Evolutionary conservation across 2,113 vertebrate species (phyloP).

Genomic region (Alectura lathami): DNA sequence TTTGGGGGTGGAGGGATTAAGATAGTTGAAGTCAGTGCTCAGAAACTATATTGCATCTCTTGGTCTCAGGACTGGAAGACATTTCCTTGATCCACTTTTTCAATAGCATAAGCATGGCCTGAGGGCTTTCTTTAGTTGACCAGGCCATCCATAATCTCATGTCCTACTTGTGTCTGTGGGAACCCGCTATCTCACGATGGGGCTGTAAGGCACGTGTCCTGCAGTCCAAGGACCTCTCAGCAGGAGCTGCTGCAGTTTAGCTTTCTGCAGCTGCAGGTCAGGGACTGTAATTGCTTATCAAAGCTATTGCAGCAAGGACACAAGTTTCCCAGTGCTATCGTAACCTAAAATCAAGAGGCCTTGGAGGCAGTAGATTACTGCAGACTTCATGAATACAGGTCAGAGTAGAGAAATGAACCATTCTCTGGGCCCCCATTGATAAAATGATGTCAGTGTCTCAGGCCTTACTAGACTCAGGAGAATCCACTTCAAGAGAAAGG

Average conservation of each 20-base stretch:
- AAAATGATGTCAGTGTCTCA: fast-evolving
- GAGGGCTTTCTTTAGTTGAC: not conserved
- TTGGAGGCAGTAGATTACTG: not conserved
- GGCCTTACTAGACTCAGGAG: not conserved
- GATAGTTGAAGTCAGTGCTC: not conserved
- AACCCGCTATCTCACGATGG: not conserved
- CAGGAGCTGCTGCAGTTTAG: not conserved
- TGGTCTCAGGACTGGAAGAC: not conserved
- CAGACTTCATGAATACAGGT: not conserved
- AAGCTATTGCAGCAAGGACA: not conserved
- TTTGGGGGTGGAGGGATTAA: not conserved
- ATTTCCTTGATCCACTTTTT: not conserved
- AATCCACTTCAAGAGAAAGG: not conserved
- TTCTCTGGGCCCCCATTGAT: not conserved
- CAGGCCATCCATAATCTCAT: not conserved
- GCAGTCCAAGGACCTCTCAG: not conserved
- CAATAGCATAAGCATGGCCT: not conserved
- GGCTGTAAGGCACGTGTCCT: not conserved
- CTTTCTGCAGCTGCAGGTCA: not conserved
- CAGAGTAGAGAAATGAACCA: not conserved
- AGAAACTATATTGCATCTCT: not conserved
- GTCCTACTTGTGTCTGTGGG: not conserved
- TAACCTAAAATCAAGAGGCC: not conserved
- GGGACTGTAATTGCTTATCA: not conserved
- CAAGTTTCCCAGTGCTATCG: not conserved